Evolutionary conservation across 2,888 invertebrate species (phyloP).

Genomic region (Dione juno): DNA sequence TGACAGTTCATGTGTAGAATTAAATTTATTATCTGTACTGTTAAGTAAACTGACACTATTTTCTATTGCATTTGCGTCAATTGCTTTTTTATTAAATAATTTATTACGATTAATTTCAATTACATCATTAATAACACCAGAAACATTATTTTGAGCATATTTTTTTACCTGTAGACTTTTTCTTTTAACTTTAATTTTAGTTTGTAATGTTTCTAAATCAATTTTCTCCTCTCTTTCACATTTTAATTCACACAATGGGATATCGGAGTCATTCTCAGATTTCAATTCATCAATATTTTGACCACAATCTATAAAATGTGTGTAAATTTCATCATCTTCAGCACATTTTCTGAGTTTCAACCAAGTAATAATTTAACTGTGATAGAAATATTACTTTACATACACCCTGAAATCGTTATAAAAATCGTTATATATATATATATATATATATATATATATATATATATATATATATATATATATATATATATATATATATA

Average conservation of each 20-base stretch:
- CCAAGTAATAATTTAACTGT: slow-evolving; percentile 21
- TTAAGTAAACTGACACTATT: not conserved
- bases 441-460: no score
- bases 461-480: no score
- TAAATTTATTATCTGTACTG: not conserved
- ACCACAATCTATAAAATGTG: slow-evolving; percentile 40
- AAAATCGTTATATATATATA: no score
- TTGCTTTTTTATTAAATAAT: not conserved
- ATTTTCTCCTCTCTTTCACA: slow-evolving; percentile 7
- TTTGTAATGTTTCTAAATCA: not conserved
- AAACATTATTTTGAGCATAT: not conserved
- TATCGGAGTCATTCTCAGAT: slow-evolving; percentile 29
- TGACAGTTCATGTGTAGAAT: not conserved
- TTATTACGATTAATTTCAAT: not conserved
- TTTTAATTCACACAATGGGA: slow-evolving; percentile 21
- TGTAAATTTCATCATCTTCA: slow-evolving; percentile 9
- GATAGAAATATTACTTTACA: slow-evolving; percentile 16
- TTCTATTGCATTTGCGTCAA: not conserved
- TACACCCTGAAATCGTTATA: slow-evolving; percentile 30
- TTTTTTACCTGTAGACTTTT: not conserved
- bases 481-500: no score
- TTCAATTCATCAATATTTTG: slow-evolving; percentile 27
- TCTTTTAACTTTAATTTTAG: not conserved
- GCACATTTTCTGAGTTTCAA: no score
- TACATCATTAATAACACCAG: not conserved